Conservation (phyloP, 2,797 vertebrate genomes). For the Typhlichthys eigenmanni region DNA sequence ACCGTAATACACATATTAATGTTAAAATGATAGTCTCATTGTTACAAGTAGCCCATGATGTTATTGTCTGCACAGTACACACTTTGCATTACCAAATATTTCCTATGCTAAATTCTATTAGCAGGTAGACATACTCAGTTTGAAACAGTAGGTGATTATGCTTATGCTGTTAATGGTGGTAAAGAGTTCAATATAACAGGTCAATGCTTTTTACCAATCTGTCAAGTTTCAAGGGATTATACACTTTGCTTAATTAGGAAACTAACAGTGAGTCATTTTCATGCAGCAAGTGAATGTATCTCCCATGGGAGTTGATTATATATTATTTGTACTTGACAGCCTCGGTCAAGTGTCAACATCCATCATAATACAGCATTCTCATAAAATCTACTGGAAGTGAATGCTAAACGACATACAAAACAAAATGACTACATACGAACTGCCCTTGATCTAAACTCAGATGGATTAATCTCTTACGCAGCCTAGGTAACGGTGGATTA, state of each 20-base stretch:
- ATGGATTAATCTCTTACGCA: slow-evolving; percentile 65
- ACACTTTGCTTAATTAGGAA: slow-evolving; percentile 60
- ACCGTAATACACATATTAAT: not conserved
- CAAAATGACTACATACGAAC: slow-evolving; percentile 31
- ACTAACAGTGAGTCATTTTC: slow-evolving; percentile 64
- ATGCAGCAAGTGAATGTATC: slow-evolving; percentile 55
- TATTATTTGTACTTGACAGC: slow-evolving; percentile 53
- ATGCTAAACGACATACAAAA: slow-evolving; percentile 13
- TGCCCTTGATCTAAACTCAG: slow-evolving; percentile 48
- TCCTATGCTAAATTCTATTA: not conserved
- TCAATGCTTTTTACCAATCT: slow-evolving; percentile 26
- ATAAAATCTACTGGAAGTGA: slow-evolving; percentile 22
- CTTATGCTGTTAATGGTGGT: slow-evolving; percentile 4
- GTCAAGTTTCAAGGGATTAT: slow-evolving; percentile 50
- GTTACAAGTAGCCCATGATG: no score
- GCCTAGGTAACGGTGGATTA: slow-evolving; percentile 70
- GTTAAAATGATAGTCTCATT: not conserved
- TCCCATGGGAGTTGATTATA: slow-evolving; percentile 41
- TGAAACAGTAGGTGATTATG: not conserved
- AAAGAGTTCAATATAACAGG: slow-evolving; percentile 17
- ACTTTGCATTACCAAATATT: not conserved
- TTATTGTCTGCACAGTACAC: not conserved
- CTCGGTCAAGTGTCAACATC: slow-evolving; percentile 51
- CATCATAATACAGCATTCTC: slow-evolving; percentile 33
- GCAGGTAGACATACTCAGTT: no score